phyloP scores from a whole-genome alignment of 2,888 invertebrate species.

The Plutella xylostella region DNA sequence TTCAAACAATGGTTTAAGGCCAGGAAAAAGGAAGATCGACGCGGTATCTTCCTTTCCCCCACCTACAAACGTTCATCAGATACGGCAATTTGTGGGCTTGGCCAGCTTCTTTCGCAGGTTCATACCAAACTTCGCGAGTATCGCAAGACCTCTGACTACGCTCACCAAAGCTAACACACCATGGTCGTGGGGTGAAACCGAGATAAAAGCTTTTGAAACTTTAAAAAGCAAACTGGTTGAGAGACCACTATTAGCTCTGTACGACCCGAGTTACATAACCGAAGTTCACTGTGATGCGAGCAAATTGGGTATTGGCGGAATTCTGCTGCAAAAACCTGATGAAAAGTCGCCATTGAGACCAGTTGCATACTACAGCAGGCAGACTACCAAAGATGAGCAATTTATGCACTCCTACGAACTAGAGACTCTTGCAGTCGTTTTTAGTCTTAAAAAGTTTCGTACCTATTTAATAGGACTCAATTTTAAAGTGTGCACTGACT shows the following conservation, averaged over 20 bases:
- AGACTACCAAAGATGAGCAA: slow-evolving; percentile 24
- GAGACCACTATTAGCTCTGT: slow-evolving; percentile 11
- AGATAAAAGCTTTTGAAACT: slow-evolving; percentile 18
- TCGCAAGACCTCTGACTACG: slow-evolving; percentile 19
- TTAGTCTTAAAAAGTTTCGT: slow-evolving; percentile 17
- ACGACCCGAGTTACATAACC: slow-evolving; percentile 14
- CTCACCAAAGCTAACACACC: slow-evolving; percentile 13
- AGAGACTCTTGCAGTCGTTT: slow-evolving; percentile 28
- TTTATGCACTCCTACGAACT: slow-evolving; percentile 28
- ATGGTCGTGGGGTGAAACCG: slow-evolving; percentile 16
- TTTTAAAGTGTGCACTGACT: slow-evolving; percentile 22
- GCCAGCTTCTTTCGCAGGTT: slow-evolving; percentile 24
- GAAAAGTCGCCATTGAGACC: slow-evolving; percentile 19
- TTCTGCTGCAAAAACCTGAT: slow-evolving; percentile 17
- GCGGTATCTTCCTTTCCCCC: slow-evolving; percentile 22
- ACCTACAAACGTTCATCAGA: slow-evolving; percentile 21
- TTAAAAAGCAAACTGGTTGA: slow-evolving; percentile 12
- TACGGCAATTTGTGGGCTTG: slow-evolving; percentile 25
- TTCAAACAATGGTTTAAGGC: slow-evolving; percentile 17
- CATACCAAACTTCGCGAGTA: slow-evolving; percentile 19
- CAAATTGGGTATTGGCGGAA: slow-evolving; percentile 21
- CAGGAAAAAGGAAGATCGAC: slow-evolving; percentile 19
- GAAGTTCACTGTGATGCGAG: slow-evolving; percentile 26
- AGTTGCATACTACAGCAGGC: slow-evolving; percentile 27
- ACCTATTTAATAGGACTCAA: slow-evolving; percentile 21